Evolutionary conservation across 2,113 vertebrate genomes (phyloP).

Genomic region (Hepsetus odoe): DNA sequence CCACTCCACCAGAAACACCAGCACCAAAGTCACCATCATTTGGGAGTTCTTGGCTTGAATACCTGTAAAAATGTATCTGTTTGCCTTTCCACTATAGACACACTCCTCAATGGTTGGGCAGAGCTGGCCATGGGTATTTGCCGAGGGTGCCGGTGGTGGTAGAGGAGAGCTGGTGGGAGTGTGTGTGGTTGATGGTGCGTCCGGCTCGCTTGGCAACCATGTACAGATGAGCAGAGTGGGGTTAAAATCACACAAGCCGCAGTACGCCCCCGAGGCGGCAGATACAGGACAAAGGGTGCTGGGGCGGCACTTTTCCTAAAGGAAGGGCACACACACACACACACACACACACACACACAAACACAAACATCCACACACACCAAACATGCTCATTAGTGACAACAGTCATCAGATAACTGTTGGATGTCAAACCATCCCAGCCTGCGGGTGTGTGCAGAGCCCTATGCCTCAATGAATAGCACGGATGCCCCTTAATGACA

Average conservation of each 20-base stretch:
- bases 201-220: conserved; percentile 57
- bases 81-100: conserved; percentile 73
- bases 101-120: conserved; percentile 80
- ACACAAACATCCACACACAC: neutral
- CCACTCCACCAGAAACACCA: too few species aligned
- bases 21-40: too few species aligned
- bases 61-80: conserved; percentile 82
- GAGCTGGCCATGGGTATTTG: conserved; percentile 24
- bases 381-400: conserved; percentile 45
- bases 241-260: conserved; percentile 85
- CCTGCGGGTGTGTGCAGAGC: conserved; percentile 37
- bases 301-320: conserved; percentile 75
- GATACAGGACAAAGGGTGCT: conserved; percentile 78
- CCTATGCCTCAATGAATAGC: conserved; percentile 53
- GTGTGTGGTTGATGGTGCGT: neutral
- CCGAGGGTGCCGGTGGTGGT: conserved; percentile 34
- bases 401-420: conserved; percentile 45
- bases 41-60: conserved; percentile 30
- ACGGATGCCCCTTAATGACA: conserved; percentile 68
- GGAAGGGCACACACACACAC: conserved; percentile 9
- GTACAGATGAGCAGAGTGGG: conserved; percentile 73
- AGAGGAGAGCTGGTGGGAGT: conserved; percentile 37
- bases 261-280: conserved; percentile 74
- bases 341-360: neutral
- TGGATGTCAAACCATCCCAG: conserved; percentile 32